Evolutionary conservation across 2,888 invertebrate genomes (phyloP).

Genomic region (Ophraella communa): DNA sequence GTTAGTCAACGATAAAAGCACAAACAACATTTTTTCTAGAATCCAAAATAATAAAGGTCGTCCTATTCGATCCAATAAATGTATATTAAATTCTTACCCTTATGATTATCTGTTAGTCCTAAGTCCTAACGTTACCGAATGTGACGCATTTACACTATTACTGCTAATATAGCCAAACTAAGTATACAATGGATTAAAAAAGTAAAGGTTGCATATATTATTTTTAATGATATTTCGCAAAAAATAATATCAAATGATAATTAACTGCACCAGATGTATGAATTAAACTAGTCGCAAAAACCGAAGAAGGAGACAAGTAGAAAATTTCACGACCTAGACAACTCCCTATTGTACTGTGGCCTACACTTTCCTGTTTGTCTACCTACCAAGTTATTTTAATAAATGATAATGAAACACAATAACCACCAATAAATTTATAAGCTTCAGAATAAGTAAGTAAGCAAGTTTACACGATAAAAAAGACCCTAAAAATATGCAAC

Average conservation of each 20-base stretch:
- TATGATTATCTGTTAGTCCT: not conserved
- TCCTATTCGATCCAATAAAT: too few relatives aligned
- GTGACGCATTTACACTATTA: too few relatives aligned
- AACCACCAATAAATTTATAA: not conserved
- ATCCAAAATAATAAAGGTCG: too few relatives aligned
- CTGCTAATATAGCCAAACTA: too few relatives aligned
- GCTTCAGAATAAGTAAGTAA: not conserved
- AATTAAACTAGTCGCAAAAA: not conserved
- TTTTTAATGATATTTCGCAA: too few relatives aligned
- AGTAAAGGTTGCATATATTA: not conserved
- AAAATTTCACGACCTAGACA: constrained; percentile 20
- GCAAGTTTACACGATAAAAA: not conserved
- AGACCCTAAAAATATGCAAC: too few relatives aligned
- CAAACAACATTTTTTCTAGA: too few relatives aligned
- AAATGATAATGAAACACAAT: constrained; percentile 9
- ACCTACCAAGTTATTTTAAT: constrained; percentile 11
- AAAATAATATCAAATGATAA: too few relatives aligned
- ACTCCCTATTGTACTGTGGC: constrained; percentile 8
- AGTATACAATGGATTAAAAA: not conserved
- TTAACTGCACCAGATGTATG: not conserved
- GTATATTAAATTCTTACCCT: not conserved
- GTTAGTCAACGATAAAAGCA: too few relatives aligned
- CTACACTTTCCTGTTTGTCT: constrained; percentile 19
- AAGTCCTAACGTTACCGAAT: too few relatives aligned
- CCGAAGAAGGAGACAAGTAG: constrained; percentile 4